These are phyloP conservation scores for Whitmania pigra DNA, from an alignment of 1,140 invertebrate genomes.

Conservation along the genomic window DNA sequence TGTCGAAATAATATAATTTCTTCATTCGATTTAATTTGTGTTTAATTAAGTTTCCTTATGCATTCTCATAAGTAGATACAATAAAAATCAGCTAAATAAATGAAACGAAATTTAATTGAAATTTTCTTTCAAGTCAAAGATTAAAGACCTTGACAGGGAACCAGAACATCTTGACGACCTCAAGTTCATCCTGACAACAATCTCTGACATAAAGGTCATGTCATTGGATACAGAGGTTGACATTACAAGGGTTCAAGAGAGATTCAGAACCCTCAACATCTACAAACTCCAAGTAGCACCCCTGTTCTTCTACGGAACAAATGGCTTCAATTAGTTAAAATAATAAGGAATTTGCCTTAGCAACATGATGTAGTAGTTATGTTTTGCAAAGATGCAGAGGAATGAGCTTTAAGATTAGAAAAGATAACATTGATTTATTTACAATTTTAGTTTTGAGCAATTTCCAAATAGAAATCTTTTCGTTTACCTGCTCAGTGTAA, in stretches of 20 bases:
- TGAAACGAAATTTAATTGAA: no score
- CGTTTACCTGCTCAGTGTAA: neutral
- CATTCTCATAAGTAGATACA: no score
- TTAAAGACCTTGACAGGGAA: slow-evolving; percentile 38
- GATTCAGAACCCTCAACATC: slow-evolving; percentile 42
- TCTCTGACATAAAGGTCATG: slow-evolving; percentile 57
- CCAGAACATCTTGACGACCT: slow-evolving; percentile 61
- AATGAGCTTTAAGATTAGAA: no score
- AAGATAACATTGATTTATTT: no score
- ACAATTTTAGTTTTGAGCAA: no score
- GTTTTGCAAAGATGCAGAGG: no score
- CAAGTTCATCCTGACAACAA: slow-evolving; percentile 67
- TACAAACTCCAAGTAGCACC: slow-evolving; percentile 37
- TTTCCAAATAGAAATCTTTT: no score
- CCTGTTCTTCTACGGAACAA: slow-evolving; percentile 30
- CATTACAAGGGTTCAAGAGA: slow-evolving; percentile 54
- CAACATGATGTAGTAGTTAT: no score
- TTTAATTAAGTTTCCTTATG: neutral
- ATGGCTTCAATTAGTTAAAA: no score
- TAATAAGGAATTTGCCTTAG: no score
- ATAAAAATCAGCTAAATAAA: no score
- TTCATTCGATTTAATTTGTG: neutral
- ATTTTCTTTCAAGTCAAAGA: slow-evolving; percentile 34
- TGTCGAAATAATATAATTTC: neutral
- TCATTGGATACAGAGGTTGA: slow-evolving; percentile 56